phyloP scores from a whole-genome alignment of 2,888 invertebrate species.

The Eupithecia abbreviata region DNA sequence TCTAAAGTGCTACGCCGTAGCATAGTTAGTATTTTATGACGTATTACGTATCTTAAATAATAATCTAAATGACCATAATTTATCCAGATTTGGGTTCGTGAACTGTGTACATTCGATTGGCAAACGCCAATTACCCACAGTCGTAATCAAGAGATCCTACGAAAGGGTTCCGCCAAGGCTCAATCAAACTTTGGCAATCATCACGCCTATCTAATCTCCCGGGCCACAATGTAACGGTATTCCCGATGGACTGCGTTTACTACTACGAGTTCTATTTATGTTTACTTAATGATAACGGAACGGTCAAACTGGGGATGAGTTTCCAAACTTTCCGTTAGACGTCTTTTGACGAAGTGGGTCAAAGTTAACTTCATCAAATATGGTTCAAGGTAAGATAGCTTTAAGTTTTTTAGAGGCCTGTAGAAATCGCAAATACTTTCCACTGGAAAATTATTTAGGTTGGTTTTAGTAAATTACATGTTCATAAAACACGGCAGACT shows the following conservation, averaged over 20 bases:
- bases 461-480: not conserved
- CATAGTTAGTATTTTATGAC: not conserved
- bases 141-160: slow-evolving; percentile 70
- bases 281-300: slow-evolving; percentile 65
- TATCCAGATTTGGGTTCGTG: slow-evolving; percentile 51
- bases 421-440: not conserved
- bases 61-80: slow-evolving; percentile 30
- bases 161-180: slow-evolving; percentile 73
- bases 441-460: not conserved
- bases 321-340: slow-evolving; percentile 8
- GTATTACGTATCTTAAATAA: not conserved
- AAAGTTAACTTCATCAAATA: not conserved
- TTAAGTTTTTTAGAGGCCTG: not conserved
- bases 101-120: slow-evolving; percentile 59
- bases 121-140: slow-evolving; percentile 68
- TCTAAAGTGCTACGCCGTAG: not conserved
- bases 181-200: slow-evolving; percentile 82
- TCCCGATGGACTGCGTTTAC: slow-evolving; percentile 69
- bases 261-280: slow-evolving; percentile 69
- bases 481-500: not conserved
- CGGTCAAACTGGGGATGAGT: slow-evolving; percentile 30
- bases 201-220: slow-evolving; percentile 77
- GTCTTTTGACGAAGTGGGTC: not conserved
- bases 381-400: not conserved
- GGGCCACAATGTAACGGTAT: slow-evolving; percentile 76